Conservation (phyloP, 92 coral and sea anemone species). For the Bergia puertoricense region DNA sequence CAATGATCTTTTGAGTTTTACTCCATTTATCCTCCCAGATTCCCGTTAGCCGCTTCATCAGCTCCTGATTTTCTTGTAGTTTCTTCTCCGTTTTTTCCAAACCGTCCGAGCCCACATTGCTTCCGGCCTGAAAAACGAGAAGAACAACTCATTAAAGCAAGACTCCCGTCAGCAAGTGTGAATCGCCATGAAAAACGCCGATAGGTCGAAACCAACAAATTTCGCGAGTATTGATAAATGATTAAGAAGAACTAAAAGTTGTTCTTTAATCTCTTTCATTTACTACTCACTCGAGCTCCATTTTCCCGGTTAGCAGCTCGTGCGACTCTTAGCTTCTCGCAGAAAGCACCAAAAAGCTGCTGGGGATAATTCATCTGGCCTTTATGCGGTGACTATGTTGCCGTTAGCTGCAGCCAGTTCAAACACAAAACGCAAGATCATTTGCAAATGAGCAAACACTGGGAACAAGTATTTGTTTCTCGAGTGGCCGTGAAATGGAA, state of each 20-base stretch:
- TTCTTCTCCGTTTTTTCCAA: conserved; percentile 81
- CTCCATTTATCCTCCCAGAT: conserved; percentile 99
- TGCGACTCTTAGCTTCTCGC: conserved; percentile 16
- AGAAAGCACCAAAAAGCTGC: conserved; percentile 33
- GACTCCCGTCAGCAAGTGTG: background rate
- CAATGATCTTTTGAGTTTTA: conserved; percentile 91
- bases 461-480: conserved; percentile 19
- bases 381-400: background rate
- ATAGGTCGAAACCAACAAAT: background rate
- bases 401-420: conserved; percentile 23
- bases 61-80: conserved; percentile 90
- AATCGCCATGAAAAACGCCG: background rate
- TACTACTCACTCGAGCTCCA: background rate
- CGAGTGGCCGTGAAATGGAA: conserved; percentile 19
- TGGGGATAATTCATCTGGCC: conserved; percentile 32
- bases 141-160: background rate
- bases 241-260: background rate
- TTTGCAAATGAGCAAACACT: conserved; percentile 46
- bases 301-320: background rate
- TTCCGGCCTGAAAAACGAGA: conserved; percentile 56
- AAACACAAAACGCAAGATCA: conserved; percentile 28
- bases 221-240: background rate
- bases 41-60: conserved; percentile 95
- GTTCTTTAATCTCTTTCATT: background rate
- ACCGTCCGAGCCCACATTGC: conserved; percentile 43